Evolutionary conservation across 1,140 invertebrate species (phyloP).

Genomic region (Nomia melanderi): DNA sequence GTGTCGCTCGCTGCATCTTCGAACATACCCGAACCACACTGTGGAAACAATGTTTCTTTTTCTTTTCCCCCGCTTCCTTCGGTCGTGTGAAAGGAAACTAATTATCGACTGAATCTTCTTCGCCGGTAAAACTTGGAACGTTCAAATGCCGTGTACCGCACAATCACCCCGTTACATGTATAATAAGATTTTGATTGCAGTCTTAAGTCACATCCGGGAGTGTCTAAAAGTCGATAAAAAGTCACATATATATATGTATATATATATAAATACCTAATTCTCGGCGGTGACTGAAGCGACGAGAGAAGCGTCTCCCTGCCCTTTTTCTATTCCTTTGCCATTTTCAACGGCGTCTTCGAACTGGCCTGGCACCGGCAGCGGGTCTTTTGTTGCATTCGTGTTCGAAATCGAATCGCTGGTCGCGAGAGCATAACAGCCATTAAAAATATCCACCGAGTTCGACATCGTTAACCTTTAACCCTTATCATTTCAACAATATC

Average conservation of each 20-base stretch:
- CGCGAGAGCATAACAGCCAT: not conserved
- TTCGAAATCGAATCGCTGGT: constrained; percentile 67
- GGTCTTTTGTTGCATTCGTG: constrained; percentile 69
- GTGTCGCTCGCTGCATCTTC: not conserved
- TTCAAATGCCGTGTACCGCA: constrained; percentile 57
- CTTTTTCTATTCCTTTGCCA: constrained; percentile 67
- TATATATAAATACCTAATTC: constrained; percentile 59
- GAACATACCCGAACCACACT: too few relatives aligned
- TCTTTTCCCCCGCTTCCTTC: not conserved
- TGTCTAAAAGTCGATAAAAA: constrained; percentile 59
- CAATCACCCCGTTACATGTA: constrained; percentile 62
- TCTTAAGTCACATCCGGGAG: constrained; percentile 76
- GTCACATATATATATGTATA: constrained; percentile 5
- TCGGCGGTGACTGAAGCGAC: constrained; percentile 57
- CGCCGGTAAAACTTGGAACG: not conserved
- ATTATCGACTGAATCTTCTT: not conserved
- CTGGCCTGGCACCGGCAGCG: constrained; percentile 63
- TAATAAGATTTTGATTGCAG: constrained; percentile 73
- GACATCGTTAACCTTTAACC: not conserved
- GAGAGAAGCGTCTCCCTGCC: constrained; percentile 70
- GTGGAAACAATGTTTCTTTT: not conserved
- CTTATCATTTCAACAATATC: too few relatives aligned
- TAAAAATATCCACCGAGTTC: not conserved
- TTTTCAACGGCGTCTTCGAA: constrained; percentile 72
- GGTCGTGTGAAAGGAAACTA: not conserved